These are phyloP conservation scores for Meleagris gallopavo DNA, from an alignment of 2,113 vertebrate species.

Conservation along the genomic window DNA sequence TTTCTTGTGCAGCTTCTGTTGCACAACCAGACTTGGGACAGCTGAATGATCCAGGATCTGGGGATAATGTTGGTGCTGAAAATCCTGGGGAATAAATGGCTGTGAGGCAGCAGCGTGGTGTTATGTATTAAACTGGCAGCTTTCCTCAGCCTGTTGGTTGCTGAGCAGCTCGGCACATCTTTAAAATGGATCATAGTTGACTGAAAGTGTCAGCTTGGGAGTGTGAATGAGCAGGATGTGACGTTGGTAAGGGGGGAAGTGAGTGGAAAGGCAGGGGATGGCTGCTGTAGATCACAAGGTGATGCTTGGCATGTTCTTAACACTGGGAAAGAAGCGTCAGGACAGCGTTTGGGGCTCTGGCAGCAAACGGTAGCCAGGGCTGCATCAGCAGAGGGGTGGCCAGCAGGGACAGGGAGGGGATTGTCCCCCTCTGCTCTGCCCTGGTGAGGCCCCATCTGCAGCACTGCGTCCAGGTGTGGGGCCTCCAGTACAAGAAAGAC, in stretches of 20 bases:
- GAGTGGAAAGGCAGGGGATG: neutral
- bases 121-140: neutral
- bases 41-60: neutral
- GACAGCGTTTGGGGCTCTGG: too few species aligned
- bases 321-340: rapidly evolving
- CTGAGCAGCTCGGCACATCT: neutral
- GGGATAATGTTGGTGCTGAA: neutral
- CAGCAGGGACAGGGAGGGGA: too few species aligned
- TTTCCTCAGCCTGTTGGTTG: neutral
- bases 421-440: too few species aligned
- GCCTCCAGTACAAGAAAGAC: too few species aligned
- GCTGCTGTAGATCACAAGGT: too few species aligned
- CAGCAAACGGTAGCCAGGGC: too few species aligned
- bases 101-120: neutral
- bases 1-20: neutral
- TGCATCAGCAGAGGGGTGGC: too few species aligned
- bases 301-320: rapidly evolving
- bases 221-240: neutral
- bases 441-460: too few species aligned
- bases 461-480: too few species aligned
- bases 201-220: neutral
- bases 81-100: neutral
- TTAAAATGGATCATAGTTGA: neutral
- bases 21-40: neutral
- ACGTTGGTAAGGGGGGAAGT: rapidly evolving